phyloP scores from a whole-genome alignment of 2,888 invertebrate genomes.

The Leptothorax acervorum region DNA sequence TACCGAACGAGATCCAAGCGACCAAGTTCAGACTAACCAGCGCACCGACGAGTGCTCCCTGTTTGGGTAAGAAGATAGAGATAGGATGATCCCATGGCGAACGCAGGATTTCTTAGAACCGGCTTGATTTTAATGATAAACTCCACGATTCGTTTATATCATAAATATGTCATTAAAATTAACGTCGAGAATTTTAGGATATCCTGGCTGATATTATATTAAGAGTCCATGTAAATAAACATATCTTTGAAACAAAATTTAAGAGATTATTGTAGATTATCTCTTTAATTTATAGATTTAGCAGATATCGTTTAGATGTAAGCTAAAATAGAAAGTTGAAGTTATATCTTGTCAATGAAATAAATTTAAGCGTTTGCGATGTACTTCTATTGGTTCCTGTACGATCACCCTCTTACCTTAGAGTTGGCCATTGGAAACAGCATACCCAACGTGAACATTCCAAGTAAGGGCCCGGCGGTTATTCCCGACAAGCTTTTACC shows the following conservation, averaged over 20 bases:
- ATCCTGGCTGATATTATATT: slow-evolving; percentile 17
- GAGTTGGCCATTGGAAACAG: slow-evolving; percentile 90
- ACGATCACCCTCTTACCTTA: slow-evolving; percentile 86
- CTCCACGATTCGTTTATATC: neutral
- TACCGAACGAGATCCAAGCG: slow-evolving; percentile 90
- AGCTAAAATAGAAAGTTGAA: neutral
- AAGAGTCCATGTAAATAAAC: slow-evolving; percentile 14
- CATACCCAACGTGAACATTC: slow-evolving; percentile 91
- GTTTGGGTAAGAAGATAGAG: neutral
- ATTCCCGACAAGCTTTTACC: slow-evolving; percentile 91
- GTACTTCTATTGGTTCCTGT: neutral
- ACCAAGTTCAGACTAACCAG: slow-evolving; percentile 88
- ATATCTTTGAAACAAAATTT: slow-evolving; percentile 12
- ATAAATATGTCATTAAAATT: slow-evolving; percentile 14
- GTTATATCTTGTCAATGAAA: slow-evolving; percentile 1
- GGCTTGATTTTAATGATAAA: slow-evolving; percentile 2
- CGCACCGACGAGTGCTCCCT: slow-evolving; percentile 90
- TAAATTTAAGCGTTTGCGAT: neutral
- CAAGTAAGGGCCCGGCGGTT: slow-evolving; percentile 90
- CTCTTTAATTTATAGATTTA: too few relatives aligned
- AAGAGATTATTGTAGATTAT: neutral
- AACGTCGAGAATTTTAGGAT: neutral
- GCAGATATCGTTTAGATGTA: neutral
- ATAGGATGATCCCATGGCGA: neutral
- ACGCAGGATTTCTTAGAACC: neutral